These are phyloP conservation scores for Macaca mulatta DNA, from an alignment of 2,113 vertebrate species.

Conservation along the genomic window DNA sequence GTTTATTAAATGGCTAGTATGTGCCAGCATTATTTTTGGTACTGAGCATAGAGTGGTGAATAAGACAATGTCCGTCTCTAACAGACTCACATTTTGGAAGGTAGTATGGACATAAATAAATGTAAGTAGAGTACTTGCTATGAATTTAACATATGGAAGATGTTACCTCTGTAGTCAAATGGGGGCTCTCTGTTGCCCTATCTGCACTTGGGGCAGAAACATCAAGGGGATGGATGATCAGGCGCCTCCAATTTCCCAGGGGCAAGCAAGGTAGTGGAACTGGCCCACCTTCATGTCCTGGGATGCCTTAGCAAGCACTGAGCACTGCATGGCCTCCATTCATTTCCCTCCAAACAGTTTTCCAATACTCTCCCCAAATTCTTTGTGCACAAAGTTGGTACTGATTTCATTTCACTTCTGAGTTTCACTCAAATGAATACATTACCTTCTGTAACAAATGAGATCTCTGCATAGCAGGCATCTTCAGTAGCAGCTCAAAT, in stretches of 20 bases:
- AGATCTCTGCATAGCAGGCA: background rate
- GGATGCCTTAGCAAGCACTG: background rate
- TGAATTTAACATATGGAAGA: too few species aligned
- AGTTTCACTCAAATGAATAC: background rate
- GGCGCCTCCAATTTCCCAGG: background rate
- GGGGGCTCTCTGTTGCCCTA: background rate
- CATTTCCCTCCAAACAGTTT: background rate
- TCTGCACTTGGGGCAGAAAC: background rate
- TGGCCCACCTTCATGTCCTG: rapidly evolving
- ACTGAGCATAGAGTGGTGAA: background rate
- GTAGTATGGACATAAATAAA: background rate
- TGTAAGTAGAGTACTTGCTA: rapidly evolving
- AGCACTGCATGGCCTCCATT: background rate
- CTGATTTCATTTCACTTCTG: background rate
- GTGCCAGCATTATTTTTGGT: background rate
- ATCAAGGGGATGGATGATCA: too few species aligned
- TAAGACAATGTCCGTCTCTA: background rate
- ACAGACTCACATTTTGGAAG: background rate
- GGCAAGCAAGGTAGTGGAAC: background rate
- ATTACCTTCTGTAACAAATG: background rate
- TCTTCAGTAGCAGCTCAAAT: background rate
- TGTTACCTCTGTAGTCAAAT: background rate
- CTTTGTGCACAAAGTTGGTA: background rate
- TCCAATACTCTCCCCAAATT: background rate
- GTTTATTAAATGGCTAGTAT: background rate